A percentile compares a stretch with the other conserved stretches of the same genome.
Conservation (phyloP, 2,797 vertebrate species). For the Sebastes matsubarae region DNA sequence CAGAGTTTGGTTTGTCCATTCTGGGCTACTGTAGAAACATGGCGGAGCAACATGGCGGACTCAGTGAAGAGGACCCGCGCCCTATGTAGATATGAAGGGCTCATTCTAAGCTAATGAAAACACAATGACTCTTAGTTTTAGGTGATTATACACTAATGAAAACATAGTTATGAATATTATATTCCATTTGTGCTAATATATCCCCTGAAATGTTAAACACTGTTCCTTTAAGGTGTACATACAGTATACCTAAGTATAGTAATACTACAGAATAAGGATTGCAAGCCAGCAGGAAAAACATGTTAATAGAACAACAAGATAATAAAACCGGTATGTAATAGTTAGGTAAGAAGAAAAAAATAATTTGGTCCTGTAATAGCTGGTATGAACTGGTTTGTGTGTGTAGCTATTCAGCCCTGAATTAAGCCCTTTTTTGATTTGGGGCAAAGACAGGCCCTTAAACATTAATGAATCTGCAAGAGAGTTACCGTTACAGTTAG, state of each 20-base stretch:
- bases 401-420: background rate
- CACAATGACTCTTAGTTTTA: too few relatives aligned
- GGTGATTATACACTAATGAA: too few relatives aligned
- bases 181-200: too few relatives aligned
- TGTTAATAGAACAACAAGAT: background rate
- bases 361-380: background rate
- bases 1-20: too few relatives aligned
- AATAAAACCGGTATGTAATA: background rate
- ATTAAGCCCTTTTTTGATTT: background rate
- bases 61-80: rapidly evolving
- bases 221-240: background rate
- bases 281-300: background rate
- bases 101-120: too few relatives aligned
- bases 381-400: background rate
- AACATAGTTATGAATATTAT: too few relatives aligned
- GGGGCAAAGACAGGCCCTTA: background rate
- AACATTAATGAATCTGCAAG: background rate
- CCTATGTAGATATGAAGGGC: too few relatives aligned
- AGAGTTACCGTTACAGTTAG: background rate
- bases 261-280: background rate
- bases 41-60: too few relatives aligned
- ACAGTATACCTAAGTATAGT: background rate
- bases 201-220: too few relatives aligned
- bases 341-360: background rate
- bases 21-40: too few relatives aligned